Percentiles rank a stretch among this genome's conserved stretches.
phyloP scores from a whole-genome alignment of 2,888 invertebrate species.

The Blastobasis lacticolella region DNA sequence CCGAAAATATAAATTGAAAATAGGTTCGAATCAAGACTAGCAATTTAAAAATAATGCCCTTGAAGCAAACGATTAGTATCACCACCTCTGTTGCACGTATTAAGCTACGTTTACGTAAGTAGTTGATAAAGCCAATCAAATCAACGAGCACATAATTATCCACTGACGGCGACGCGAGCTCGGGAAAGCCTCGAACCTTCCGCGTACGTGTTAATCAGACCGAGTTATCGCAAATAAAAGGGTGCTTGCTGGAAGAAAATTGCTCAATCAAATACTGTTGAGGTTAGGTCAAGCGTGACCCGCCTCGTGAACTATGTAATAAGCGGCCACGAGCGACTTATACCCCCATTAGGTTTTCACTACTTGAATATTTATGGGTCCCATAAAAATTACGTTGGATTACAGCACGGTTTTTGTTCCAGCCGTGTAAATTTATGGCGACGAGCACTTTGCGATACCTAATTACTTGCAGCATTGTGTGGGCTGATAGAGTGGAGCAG shows the following conservation, averaged over 20 bases:
- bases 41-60: too few relatives aligned
- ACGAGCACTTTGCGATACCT: neutral
- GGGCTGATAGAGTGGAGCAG: too few relatives aligned
- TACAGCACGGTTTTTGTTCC: too few relatives aligned
- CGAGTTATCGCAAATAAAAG: slow-evolving; percentile 29
- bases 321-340: slow-evolving; percentile 36
- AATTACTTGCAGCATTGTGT: neutral
- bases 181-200: too few relatives aligned
- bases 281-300: slow-evolving; percentile 45
- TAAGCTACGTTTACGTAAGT: too few relatives aligned
- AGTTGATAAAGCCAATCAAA: too few relatives aligned
- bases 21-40: too few relatives aligned
- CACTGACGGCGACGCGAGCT: too few relatives aligned
- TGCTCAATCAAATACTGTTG: slow-evolving; percentile 44
- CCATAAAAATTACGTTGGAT: slow-evolving; percentile 21
- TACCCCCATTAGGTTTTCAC: slow-evolving; percentile 47
- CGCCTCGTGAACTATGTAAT: slow-evolving; percentile 42
- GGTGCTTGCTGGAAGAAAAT: slow-evolving; percentile 45
- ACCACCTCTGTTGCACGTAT: too few relatives aligned
- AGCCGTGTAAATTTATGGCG: neutral
- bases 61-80: too few relatives aligned
- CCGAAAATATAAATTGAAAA: too few relatives aligned
- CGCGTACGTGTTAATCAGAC: slow-evolving; percentile 39
- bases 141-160: too few relatives aligned
- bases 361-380: slow-evolving; percentile 39